Evolutionary conservation across 2,113 vertebrate species (phyloP), one percentile per base, ranked within the genome.

Genomic region (Murina feae): DNA sequence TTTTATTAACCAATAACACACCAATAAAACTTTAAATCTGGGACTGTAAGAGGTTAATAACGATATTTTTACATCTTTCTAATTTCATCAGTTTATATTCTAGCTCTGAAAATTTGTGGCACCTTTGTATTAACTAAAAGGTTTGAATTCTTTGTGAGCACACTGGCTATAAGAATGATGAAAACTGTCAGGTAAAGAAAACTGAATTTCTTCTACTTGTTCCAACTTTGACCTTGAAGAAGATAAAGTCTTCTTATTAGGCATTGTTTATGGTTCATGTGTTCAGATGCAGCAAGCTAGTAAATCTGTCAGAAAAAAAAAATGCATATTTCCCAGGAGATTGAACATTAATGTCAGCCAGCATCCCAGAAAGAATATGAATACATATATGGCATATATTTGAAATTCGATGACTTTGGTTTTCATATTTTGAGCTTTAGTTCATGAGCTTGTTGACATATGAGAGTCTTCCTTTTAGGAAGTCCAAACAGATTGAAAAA

Each of bases 401-500:
- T 96, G 96, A 96, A 91, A 69, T 88, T 83, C 95, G 89, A 16
- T 69, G 32, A 66, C 58, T 96, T 9, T 9, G 72, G 96, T 98
- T 89, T 95, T 32, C 17, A 81, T 91, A 94, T 12, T 60, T 90
- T 92, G 96, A 93, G 53, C 91, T 97, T 89, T 66, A 90, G 88
- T 97, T 97, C 89, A 47, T 95, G 63, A 69, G 55, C 75, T 96
- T 96, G 85, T 86, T 98, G 96, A 97, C 96, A 95, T 95, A 93
- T 0, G 4, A 89, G 53, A 93, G 82, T 63, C 94, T 97, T 89
- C 93, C 95, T 96, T 96, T 94, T 93, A 47, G 96, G 97, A 97
- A 96, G 83, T 97, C 97, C 98, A 95, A 95, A 97, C 97, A 96
- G 93, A 97, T 0, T 96, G 96, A 96, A 98, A 98, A 98, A 97